Evolutionary conservation across 1,140 invertebrate genomes (phyloP), one percentile per base, ranked within the genome.

Genomic region (Drosophila lacteicornis): DNA sequence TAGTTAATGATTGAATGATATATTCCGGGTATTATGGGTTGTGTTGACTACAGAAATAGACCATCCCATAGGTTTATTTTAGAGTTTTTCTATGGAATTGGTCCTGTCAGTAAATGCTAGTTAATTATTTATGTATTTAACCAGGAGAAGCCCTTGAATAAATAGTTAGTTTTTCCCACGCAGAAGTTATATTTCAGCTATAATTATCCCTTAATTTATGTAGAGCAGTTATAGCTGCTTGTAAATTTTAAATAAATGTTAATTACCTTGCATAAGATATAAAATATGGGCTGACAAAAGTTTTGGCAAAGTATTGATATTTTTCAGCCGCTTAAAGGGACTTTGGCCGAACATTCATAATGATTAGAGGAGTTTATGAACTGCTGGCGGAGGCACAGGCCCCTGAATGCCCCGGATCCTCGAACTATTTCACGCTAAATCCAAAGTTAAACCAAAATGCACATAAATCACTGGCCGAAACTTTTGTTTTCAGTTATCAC

Each of bases 401-500:
- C n/a, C 38, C 13, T 11, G 1, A 11, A 43, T 38, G 25, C 22
- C 13, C 42, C 30, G 33, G n/a, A 56, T 47, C 36, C 78, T 76
- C 65, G 57, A 87, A 86, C 76, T 83, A 83, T 83, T 80, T 88
- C 30, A 88, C 84, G 75, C 80, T 77, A 80, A 82, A 87, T 67
- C 82, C 80, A 87, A 84, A 87, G 84, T 75, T 87, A 78, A 88
- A 80, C 85, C 77, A 19, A 84, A 81, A 81, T 84, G 85, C 81
- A 75, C 84, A 88, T 88, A 88, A 88, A 88, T 88, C 85, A 88
- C 87, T 75, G 60, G 73, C 49, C 68, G 75, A 74, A 87, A 88
- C 78, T 90, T 88, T 90, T 88, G 78, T 90, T 88, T 88, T 81
- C 63, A 68, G 81, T 88, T 88, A 87, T 87, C 84, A 79, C 53